phyloP scores from a whole-genome alignment of 2,797 vertebrate species.

The Sitta carolinensis region DNA sequence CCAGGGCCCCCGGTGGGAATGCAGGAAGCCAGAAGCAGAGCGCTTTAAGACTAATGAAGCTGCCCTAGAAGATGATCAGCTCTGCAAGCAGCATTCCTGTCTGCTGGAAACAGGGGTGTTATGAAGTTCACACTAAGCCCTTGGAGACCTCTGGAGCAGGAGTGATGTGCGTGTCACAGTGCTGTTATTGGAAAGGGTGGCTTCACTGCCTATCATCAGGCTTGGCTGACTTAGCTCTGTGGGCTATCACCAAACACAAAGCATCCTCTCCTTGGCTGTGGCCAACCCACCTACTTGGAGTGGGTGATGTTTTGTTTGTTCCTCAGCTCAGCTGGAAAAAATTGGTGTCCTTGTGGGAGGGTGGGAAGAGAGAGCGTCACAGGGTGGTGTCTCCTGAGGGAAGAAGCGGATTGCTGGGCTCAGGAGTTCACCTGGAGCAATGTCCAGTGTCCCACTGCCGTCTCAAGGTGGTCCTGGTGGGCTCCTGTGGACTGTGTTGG shows the following conservation, averaged over 20 bases:
- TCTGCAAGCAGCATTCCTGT: background rate
- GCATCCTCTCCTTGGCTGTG: background rate
- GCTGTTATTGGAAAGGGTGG: slow-evolving; percentile 23
- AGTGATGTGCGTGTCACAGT: background rate
- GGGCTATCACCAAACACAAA: background rate
- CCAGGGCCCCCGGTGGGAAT: background rate
- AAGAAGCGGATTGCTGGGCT: background rate
- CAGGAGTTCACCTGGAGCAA: background rate
- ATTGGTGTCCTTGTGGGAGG: slow-evolving; percentile 29
- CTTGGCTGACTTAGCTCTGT: slow-evolving; percentile 15
- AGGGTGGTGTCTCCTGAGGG: background rate
- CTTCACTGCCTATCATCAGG: background rate
- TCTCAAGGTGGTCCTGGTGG: background rate
- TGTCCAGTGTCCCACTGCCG: background rate
- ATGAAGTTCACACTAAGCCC: background rate
- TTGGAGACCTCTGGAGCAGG: background rate
- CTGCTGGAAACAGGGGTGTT: background rate
- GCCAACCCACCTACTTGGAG: slow-evolving; percentile 26
- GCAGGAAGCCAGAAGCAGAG: background rate
- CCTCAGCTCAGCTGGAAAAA: slow-evolving; percentile 45
- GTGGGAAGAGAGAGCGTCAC: background rate
- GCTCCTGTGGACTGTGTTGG: background rate
- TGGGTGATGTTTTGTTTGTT: slow-evolving; percentile 53
- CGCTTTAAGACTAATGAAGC: background rate
- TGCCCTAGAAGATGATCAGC: background rate